Base-by-base conservation (phyloP, 2,888 invertebrate species). In the Leptogaster cylindrica region DNA sequence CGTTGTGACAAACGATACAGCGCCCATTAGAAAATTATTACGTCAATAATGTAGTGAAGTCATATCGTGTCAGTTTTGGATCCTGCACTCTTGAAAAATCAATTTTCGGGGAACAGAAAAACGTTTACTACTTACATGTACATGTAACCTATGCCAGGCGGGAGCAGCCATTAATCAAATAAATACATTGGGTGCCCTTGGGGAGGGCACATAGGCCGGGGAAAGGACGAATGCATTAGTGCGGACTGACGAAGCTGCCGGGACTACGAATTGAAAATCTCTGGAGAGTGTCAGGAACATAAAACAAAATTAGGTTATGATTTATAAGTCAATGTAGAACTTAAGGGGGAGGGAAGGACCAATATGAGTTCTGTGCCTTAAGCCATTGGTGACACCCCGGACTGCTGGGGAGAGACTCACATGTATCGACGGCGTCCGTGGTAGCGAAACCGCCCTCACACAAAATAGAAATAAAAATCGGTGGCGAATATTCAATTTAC, bases 261-360 rank as follows among this genome's bases (percentile, higher is more conserved):
- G 36, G 50, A 51, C 39, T 39, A 46, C 52, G 68, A 68, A 70
- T 70, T 70, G 71, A 68, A 70, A 72, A 71, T 72, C 73, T 72
- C 72, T 70, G 71, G 70, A 71, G 72, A 68, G 69, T 69, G 73
- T 73, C 73, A 73, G 67, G 71, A 72, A 72, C 73, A 73, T 72
- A 72, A 73, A 73, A 72, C 70, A 72, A 73, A 73, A 73, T 72
- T 72, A 73, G 72, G 72, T 72, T 73, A 73, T 73, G 73, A 73
- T 73, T 73, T 73, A 73, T 73, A 69, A 64, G 67, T 41, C 28
- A 44, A n/a, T n/a, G n/a, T n/a, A n/a, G 44, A 27, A 14, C 41
- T 27, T 44, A 28, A 14, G 64, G 63, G 46, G 28, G 14, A 14
- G 23, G n/a, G n/a, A 25, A 18, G 41, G 44, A 27, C 12, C 23